Conservation (phyloP, 2,113 vertebrate genomes). For the Sceloporus undulatus region DNA sequence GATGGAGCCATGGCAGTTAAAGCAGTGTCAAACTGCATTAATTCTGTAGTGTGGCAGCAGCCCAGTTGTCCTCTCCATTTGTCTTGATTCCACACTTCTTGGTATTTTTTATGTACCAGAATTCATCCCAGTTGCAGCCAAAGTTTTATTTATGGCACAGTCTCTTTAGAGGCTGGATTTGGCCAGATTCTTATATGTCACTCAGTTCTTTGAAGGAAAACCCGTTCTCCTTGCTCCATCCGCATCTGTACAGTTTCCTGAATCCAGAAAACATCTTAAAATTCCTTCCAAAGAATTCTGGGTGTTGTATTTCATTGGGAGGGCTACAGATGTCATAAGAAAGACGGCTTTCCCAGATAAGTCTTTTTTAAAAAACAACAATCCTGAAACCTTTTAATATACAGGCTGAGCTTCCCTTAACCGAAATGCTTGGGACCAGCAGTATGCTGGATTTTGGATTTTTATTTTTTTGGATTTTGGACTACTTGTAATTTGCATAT, state of each 20-base stretch:
- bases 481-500: no score
- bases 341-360: no score
- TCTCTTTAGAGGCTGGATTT: neutral
- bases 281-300: neutral
- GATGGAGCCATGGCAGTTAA: no score
- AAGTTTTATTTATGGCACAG: neutral
- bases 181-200: neutral
- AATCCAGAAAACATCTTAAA: neutral
- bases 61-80: no score
- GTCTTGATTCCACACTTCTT: neutral
- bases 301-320: neutral
- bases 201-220: neutral
- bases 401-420: no score
- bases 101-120: neutral
- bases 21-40: no score
- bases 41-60: no score
- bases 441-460: no score
- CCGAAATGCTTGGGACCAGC: no score
- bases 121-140: neutral
- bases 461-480: no score
- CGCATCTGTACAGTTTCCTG: neutral
- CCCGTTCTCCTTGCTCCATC: neutral
- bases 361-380: no score
- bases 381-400: no score
- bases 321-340: neutral